A percentile compares a stretch with the other conserved stretches of the same genome.
These are phyloP conservation scores for Equus quagga DNA, from an alignment of 2,113 vertebrate species.

Conservation along the genomic window DNA sequence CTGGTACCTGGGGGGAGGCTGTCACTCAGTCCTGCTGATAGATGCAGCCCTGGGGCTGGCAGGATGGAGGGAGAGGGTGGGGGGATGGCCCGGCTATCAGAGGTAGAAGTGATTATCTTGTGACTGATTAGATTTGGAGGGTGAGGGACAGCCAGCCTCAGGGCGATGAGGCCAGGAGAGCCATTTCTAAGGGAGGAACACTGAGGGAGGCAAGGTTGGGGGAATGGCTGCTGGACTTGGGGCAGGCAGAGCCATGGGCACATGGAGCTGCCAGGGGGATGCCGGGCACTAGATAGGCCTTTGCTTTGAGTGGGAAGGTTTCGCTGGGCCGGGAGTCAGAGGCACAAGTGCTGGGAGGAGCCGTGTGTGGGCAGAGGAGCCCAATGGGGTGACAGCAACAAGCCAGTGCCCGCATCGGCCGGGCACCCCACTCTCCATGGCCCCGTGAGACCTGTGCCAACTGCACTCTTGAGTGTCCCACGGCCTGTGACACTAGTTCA, in stretches of 20 bases:
- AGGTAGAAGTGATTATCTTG: fast-evolving
- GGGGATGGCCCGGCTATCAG: background rate
- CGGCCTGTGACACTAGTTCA: fast-evolving
- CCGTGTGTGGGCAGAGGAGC: background rate
- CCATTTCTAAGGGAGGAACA: background rate
- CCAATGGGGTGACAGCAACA: background rate
- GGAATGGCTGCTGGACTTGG: fast-evolving
- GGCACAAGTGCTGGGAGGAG: fast-evolving
- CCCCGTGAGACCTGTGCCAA: fast-evolving
- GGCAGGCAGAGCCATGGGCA: background rate
- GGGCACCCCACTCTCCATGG: background rate
- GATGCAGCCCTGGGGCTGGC: background rate
- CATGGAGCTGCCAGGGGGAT: fast-evolving
- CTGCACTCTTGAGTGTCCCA: fast-evolving
- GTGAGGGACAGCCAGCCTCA: too few species aligned
- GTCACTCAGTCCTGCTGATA: background rate
- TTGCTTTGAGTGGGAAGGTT: fast-evolving
- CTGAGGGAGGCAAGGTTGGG: background rate
- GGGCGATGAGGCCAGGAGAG: background rate
- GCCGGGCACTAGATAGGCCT: fast-evolving
- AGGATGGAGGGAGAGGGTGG: background rate
- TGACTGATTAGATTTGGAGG: background rate
- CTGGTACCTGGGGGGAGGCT: background rate
- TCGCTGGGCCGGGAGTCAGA: background rate
- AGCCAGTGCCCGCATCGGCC: background rate